These are phyloP conservation scores for Carterocephalus palaemon DNA, from an alignment of 2,888 invertebrate genomes.

Conservation along the genomic window DNA sequence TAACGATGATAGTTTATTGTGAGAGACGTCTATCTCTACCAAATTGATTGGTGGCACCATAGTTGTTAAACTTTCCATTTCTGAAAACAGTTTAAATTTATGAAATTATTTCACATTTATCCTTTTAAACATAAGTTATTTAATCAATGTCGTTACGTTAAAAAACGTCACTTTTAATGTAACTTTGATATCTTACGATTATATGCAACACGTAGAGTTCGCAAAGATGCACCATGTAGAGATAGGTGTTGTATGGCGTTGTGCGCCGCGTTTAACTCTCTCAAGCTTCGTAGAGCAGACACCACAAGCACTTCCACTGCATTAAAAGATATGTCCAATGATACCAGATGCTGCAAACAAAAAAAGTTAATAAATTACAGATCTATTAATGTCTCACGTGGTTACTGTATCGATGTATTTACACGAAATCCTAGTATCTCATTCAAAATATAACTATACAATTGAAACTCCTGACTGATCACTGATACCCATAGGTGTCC, in stretches of 20 bases:
- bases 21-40: slow-evolving; percentile 87
- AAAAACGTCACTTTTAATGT: too few relatives aligned
- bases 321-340: slow-evolving; percentile 91
- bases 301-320: slow-evolving; percentile 89
- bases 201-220: slow-evolving; percentile 88
- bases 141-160: too few relatives aligned
- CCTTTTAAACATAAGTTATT: too few relatives aligned
- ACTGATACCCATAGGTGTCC: too few relatives aligned
- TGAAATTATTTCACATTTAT: too few relatives aligned
- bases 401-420: too few relatives aligned
- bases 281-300: slow-evolving; percentile 86
- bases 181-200: slow-evolving; percentile 87
- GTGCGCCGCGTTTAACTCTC: slow-evolving; percentile 87
- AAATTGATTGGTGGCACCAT: slow-evolving; percentile 84
- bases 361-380: background rate
- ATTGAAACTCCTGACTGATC: too few relatives aligned
- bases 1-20: slow-evolving; percentile 84
- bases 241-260: slow-evolving; percentile 87
- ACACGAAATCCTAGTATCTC: too few relatives aligned
- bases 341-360: slow-evolving; percentile 84
- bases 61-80: slow-evolving; percentile 84
- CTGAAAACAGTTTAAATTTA: slow-evolving; percentile 74
- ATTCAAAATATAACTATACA: too few relatives aligned
- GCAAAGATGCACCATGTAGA: slow-evolving; percentile 86
- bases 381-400: too few relatives aligned